Conservation (phyloP, 2,797 vertebrate species). For the Kryptolebias ocellatus region DNA sequence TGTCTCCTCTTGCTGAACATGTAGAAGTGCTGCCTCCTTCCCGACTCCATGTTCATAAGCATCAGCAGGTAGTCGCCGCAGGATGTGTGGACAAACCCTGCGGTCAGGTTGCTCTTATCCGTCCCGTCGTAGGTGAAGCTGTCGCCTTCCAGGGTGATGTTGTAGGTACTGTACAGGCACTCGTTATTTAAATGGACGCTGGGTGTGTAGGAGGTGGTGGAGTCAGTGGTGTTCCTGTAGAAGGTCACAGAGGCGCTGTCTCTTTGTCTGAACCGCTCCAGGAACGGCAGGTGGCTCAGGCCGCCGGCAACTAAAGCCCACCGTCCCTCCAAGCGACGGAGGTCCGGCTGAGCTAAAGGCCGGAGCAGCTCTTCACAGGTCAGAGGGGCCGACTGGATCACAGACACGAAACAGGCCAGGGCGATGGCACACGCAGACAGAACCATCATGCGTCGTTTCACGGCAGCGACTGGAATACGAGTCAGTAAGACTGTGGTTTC, state of each 20-base stretch:
- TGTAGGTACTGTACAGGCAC: conserved; percentile 16
- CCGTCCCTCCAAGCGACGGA: conserved; percentile 29
- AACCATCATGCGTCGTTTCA: conserved; percentile 30
- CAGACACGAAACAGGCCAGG: conserved; percentile 29
- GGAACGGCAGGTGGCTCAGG: conserved; percentile 10
- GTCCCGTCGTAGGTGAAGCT: conserved; percentile 18
- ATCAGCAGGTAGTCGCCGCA: conserved; percentile 35
- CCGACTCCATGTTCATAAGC: conserved; percentile 3
- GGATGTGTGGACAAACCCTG: conserved; percentile 11
- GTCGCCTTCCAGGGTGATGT: conserved; percentile 28
- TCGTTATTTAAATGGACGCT: conserved; percentile 4
- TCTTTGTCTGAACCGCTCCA: conserved; percentile 32
- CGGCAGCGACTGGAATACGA: background rate
- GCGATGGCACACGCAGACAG: conserved; percentile 2
- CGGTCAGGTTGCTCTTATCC: background rate
- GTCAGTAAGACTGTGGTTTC: background rate
- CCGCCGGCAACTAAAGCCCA: conserved; percentile 51
- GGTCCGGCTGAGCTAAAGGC: conserved; percentile 24
- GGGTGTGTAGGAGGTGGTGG: conserved; percentile 16
- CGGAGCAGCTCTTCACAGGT: conserved; percentile 41
- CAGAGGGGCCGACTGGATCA: conserved; percentile 39
- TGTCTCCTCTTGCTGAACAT: conserved; percentile 50
- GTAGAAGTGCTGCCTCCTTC: conserved; percentile 22
- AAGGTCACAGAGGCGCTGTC: conserved; percentile 39
- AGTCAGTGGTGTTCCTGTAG: conserved; percentile 7